Base-by-base conservation (phyloP, 2,797 vertebrate species). In the Coluber constrictor region DNA sequence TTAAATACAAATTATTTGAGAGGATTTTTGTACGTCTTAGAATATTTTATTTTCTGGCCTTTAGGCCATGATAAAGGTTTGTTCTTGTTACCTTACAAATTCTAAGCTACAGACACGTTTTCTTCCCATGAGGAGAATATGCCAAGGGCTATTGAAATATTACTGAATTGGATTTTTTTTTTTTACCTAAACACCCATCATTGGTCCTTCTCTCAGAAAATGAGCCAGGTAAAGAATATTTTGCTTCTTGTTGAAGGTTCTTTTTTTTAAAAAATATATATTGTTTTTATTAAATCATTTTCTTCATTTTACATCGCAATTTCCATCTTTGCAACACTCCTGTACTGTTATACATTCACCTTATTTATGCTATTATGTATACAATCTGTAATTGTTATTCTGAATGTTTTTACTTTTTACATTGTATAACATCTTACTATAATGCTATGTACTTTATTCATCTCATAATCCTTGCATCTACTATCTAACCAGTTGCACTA, bases 101-200 rank as follows among this genome's bases (percentile, higher is more conserved):
- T 51, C 86, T 87, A 59, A 88, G n/a, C 25, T 27, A 91, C 25
- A 20, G 25, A 27, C 66, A 15, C 5, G 43, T 86, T 43, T 32
- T 32, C 55, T 51, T 20, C 54, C 57, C 9, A 29, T 4, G n/a
- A 89, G 74, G 43, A 54, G 59, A 83, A 88, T 56, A 88, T 61
- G 66, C 90, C 47, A 91, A 83, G 57, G n/a, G 32, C 83, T 89
- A 91, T 32, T 55, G 90, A 63, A 89, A 93, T 47, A 32, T 32
- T 91, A 54, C 43, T 88, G 55, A 83, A 60, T n/a, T 86, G 5
- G 60, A 7, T 51, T 54, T 10, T 54, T 54, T 54, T 2, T n/a
- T 60, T 54, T 61, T 37, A 89, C 1, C 55, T 59, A 70, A 54
- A 88, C 23, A 83, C 10, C 29, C 43, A 88, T 91, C 60, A 91